These are phyloP conservation scores for Pterobdella sp. DNA, from an alignment of 2,888 invertebrate genomes.

Conservation along the genomic window DNA sequence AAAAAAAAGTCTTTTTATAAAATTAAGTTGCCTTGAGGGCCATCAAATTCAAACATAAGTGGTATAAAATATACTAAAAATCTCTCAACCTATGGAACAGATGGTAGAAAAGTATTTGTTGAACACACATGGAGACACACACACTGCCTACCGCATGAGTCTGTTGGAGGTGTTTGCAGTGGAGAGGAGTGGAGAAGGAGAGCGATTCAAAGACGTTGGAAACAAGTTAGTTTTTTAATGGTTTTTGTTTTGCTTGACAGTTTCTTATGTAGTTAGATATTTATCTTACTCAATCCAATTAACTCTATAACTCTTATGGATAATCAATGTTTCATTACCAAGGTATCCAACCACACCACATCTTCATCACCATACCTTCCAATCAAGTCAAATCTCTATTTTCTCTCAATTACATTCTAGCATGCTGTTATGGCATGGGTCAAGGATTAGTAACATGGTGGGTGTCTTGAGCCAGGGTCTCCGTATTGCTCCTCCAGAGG, in stretches of 20 bases:
- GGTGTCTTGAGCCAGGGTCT: constrained; percentile 55
- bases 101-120: constrained; percentile 51
- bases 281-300: too few relatives aligned
- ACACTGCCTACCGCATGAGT: constrained; percentile 52
- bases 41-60: background rate
- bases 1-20: background rate
- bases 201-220: constrained; percentile 48
- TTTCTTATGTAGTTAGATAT: too few relatives aligned
- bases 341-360: too few relatives aligned
- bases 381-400: too few relatives aligned
- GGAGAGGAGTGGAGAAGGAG: constrained; percentile 47
- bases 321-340: too few relatives aligned
- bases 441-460: constrained; percentile 54
- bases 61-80: background rate
- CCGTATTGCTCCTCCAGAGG: constrained; percentile 55
- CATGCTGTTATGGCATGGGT: constrained; percentile 54
- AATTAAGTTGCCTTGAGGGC: background rate
- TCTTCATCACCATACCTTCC: background rate
- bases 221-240: constrained; percentile 46
- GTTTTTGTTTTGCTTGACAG: background rate
- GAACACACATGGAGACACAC: constrained; percentile 53
- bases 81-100: constrained; percentile 38
- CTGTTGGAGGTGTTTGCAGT: constrained; percentile 51
- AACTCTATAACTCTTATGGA: too few relatives aligned
- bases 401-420: too few relatives aligned